A percentile compares a stretch with the other conserved stretches of the same genome.
Evolutionary conservation across 2,113 vertebrate species (phyloP).

Genomic region (Phyllostomus hastatus): DNA sequence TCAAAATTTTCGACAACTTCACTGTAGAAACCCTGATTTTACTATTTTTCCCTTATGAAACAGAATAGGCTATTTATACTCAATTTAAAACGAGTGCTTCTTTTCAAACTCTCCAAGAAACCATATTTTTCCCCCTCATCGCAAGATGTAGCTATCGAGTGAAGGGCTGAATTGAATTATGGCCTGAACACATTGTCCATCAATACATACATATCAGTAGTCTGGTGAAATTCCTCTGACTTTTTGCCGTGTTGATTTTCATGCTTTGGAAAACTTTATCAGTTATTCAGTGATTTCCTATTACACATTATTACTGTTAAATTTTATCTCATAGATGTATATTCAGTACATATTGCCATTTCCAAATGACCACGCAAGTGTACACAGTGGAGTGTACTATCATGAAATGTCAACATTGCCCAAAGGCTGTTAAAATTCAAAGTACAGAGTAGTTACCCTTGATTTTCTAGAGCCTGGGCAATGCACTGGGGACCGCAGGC

Average conservation of each 20-base stretch:
- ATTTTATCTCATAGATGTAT: background rate
- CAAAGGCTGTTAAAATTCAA: background rate
- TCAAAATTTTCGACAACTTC: background rate
- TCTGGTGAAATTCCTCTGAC: background rate
- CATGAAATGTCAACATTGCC: background rate
- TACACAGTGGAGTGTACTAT: background rate
- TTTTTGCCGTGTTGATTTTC: background rate
- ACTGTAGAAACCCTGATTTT: slow-evolving; percentile 18
- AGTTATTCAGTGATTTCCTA: background rate
- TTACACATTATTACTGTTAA: background rate
- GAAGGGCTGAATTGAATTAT: background rate
- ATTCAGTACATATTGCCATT: background rate
- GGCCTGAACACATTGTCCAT: background rate
- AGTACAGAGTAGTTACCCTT: background rate
- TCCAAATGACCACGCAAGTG: background rate
- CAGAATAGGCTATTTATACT: background rate
- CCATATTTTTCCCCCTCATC: background rate
- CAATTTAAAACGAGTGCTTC: background rate
- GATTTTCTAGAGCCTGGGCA: background rate
- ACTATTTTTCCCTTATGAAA: background rate
- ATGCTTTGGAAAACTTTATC: background rate
- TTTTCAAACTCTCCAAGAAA: background rate
- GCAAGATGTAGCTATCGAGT: background rate
- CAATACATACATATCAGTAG: background rate
- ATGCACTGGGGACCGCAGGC: background rate